Evolutionary conservation across 2,113 vertebrate species (phyloP), one percentile per base, ranked within the genome.

Genomic region (Parus major): DNA sequence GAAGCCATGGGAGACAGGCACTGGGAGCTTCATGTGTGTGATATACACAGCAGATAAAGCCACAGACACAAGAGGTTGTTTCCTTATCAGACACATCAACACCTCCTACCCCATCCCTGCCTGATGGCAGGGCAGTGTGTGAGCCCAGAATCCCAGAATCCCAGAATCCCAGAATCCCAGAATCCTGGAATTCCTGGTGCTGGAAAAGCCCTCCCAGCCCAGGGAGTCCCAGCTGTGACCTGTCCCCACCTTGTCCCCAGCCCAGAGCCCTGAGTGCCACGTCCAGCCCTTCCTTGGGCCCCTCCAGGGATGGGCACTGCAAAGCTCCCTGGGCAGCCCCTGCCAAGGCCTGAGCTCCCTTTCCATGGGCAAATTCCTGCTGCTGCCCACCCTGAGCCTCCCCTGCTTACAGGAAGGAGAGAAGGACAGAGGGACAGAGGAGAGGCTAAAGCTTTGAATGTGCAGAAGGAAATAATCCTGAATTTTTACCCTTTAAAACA

Each of bases 201-300:
- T 57, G 60, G 60, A 2, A n/a, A 19, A 65, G 19, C 23, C 29
- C 35, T 57, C 8, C 29, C 29, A 65, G 70, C 42, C 28, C 70
- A n/a, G 0, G 2, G 0, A 64, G 39, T 2, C 3, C 81, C 8
- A 53, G 68, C 68, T 46, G 57, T 60, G 80, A 29, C 64, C 50
- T 0, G 6, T 27, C 12, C 4, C 44, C 80, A 44, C 66, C 80
- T 31, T 71, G 66, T 52, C 31, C 25, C 80, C 66, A 56, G 50
- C 41, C 41, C 50, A 56, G 77, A 56, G 77, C 77, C 1, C 47
- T 52, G 12, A 82, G 68, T 63, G 81, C 57, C 81, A 72, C 81
- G 1, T 31, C 27, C 81, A 72, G 68, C 42, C 42, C 42, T 42
- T 42, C 42, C 42, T 42, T 42, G 42, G 42, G 42, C 68, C 53